Evolutionary conservation across 2,113 vertebrate genomes (phyloP).

Genomic region (Pseudopipra pipra): DNA sequence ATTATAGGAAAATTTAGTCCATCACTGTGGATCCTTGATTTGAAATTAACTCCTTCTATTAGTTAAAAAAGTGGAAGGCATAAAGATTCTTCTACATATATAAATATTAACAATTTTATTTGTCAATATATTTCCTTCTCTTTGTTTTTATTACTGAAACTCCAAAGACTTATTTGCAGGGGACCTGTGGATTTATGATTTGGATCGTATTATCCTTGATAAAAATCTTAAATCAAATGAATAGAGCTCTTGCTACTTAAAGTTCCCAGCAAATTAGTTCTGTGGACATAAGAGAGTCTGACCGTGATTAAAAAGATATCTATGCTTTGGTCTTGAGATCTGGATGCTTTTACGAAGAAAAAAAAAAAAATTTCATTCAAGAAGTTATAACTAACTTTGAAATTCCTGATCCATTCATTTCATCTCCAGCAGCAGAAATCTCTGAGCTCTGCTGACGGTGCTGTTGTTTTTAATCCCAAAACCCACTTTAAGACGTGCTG

Average conservation of each 20-base stretch:
- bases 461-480: not conserved
- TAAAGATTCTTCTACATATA: not conserved
- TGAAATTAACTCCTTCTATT: not conserved
- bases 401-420: not conserved
- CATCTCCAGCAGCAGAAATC: not conserved
- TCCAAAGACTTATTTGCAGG: not conserved
- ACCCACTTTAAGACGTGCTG: not conserved
- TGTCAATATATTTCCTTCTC: not conserved
- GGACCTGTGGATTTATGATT: not conserved
- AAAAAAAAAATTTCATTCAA: not conserved
- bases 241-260: not conserved
- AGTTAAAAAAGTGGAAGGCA: not conserved
- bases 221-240: slow-evolving; percentile 1
- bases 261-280: not conserved
- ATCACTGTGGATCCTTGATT: not conserved
- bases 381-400: not conserved
- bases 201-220: not conserved
- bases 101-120: not conserved
- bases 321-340: not conserved
- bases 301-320: not conserved
- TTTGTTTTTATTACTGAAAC: not conserved
- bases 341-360: not conserved
- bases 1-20: not conserved
- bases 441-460: not conserved
- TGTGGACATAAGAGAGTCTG: not conserved